Percentiles rank a stretch among this genome's conserved stretches.
Evolutionary conservation across 2,888 invertebrate species (phyloP).

Genomic region (Polyploca ridens): DNA sequence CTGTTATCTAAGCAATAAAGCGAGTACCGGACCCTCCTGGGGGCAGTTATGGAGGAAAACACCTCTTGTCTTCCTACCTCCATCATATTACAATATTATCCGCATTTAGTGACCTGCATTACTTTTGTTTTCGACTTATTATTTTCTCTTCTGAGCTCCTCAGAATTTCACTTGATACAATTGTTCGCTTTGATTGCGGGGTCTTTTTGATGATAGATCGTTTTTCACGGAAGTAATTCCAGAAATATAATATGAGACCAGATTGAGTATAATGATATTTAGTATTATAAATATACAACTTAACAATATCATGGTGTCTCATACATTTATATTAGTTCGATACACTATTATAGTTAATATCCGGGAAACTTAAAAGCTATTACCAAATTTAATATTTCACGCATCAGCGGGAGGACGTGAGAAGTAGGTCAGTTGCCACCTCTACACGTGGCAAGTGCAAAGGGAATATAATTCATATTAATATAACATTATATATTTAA

Average conservation of each 20-base stretch:
- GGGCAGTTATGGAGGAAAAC: conserved; percentile 22
- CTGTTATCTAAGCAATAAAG: conserved; percentile 29
- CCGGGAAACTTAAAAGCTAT: background rate
- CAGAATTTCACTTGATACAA: background rate
- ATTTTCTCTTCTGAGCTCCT: background rate
- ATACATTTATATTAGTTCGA: background rate
- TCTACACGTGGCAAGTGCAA: conserved; percentile 2
- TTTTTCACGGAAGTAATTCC: background rate
- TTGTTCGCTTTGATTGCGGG: background rate
- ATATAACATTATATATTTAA: conserved; percentile 7
- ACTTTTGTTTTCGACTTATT: background rate
- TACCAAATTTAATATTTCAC: background rate
- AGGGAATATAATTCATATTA: conserved; percentile 9
- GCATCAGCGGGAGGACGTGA: background rate
- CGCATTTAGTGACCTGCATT: background rate
- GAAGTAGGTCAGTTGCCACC: background rate
- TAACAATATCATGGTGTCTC: too few relatives aligned
- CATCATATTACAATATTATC: conserved; percentile 4
- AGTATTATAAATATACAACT: too few relatives aligned
- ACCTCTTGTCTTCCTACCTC: conserved; percentile 16
- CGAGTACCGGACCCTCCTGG: conserved; percentile 22
- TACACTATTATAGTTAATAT: background rate
- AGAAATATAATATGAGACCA: background rate
- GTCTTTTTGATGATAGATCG: background rate
- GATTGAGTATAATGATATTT: too few relatives aligned